A percentile compares a stretch with the other conserved stretches of the same genome.
Conservation (phyloP, 2,797 vertebrate genomes). For the Danio aesculapii region DNA sequence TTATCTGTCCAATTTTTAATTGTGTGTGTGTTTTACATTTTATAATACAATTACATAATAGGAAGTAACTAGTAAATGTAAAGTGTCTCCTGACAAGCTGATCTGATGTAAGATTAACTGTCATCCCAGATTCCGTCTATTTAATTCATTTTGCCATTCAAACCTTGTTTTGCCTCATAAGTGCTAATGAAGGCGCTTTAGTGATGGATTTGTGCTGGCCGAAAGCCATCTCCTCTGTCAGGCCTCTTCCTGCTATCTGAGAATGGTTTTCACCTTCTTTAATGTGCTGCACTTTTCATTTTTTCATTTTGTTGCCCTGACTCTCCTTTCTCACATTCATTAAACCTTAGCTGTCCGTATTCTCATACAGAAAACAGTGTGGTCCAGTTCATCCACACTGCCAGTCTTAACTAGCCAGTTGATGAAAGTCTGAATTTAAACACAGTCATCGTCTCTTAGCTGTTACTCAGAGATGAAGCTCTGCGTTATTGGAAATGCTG, state of each 20-base stretch:
- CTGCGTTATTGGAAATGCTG: constrained; percentile 51
- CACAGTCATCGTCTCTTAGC: neutral
- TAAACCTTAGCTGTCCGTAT: neutral
- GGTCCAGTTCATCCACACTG: constrained; percentile 34
- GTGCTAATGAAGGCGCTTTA: constrained; percentile 29
- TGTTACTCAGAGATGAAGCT: constrained; percentile 22
- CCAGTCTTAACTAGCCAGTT: constrained; percentile 24
- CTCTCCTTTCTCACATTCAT: neutral
- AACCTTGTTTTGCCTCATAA: neutral
- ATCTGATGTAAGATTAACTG: constrained; percentile 1
- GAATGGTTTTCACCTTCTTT: constrained; percentile 3
- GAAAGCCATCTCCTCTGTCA: neutral
- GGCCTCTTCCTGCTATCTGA: neutral
- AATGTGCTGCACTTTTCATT: neutral
- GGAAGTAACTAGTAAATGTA: neutral
- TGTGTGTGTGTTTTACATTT: too few relatives aligned
- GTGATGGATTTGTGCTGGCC: constrained; percentile 17
- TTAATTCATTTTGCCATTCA: constrained; percentile 4
- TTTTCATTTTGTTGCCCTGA: neutral
- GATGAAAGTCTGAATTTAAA: constrained; percentile 1
- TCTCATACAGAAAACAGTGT: constrained; percentile 25
- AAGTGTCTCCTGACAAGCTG: neutral
- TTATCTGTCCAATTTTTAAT: too few relatives aligned
- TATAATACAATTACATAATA: neutral
- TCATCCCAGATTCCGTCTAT: neutral